These are phyloP conservation scores for Mimachlamys varia DNA, from an alignment of 2,888 invertebrate genomes.

Conservation along the genomic window DNA sequence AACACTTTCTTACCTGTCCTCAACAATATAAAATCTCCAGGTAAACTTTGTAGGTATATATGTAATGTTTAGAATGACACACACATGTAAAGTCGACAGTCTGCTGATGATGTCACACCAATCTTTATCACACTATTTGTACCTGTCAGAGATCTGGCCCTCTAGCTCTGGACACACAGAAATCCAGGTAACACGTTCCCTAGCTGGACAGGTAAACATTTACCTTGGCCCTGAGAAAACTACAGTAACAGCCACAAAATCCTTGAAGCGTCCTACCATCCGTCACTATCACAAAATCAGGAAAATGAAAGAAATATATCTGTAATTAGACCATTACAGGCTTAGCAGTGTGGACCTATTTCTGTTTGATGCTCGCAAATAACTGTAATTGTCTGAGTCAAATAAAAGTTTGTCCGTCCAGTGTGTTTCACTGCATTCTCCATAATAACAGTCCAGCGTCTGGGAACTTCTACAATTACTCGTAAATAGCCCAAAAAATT, in stretches of 20 bases:
- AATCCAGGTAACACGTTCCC: background rate
- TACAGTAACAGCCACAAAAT: conserved; percentile 7
- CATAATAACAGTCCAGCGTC: background rate
- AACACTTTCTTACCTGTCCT: background rate
- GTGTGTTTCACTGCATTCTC: background rate
- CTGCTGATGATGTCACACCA: background rate
- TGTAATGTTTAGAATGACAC: background rate
- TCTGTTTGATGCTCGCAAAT: conserved; percentile 9
- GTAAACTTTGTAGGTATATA: background rate
- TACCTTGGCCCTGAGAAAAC: conserved; percentile 6
- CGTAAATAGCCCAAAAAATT: background rate
- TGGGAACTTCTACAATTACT: conserved; percentile 18
- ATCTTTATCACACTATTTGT: background rate
- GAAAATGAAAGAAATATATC: background rate
- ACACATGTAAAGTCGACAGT: background rate
- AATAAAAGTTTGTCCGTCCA: background rate
- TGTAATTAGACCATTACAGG: background rate
- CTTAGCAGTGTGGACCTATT: background rate
- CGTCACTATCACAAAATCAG: conserved; percentile 14
- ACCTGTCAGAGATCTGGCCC: background rate
- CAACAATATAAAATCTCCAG: background rate
- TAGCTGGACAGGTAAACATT: conserved; percentile 15
- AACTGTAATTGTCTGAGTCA: conserved; percentile 18
- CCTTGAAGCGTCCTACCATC: background rate
- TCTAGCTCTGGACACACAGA: conserved; percentile 25